Evolutionary conservation across 1,140 invertebrate genomes (phyloP), one percentile per base, ranked within the genome.

Genomic region (Hyphantria cunea): DNA sequence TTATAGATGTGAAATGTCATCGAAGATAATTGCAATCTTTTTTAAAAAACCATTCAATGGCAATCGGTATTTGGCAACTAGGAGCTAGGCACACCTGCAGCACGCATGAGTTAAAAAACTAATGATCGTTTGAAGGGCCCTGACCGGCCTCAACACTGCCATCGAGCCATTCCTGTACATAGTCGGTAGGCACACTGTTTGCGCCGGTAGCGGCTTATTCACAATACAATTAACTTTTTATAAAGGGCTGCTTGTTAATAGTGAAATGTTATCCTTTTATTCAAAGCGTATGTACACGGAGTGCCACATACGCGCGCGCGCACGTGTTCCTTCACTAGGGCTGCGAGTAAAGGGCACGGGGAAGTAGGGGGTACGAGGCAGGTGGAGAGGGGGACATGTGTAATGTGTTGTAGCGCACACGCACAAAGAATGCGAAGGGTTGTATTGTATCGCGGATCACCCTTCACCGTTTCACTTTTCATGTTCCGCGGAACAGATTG

Each of bases 401-500:
- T 5, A 25, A 5, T 25, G 17, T 25, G 17, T 5, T 25, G 17
- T 25, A 25, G 63, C 65, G 69, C 71, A 71, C 64, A 68, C 75
- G 72, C 70, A 70, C 55, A 56, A 59, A 61, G 63, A 62, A 60
- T 71, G 63, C 69, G 68, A 68, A 68, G 61, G 70, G 31, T 37
- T 44, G 41, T 54, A 59, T 72, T 69, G 72, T 63, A 59, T 52
- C 60, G 70, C 66, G 68, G 25, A 54, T 60, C 69, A 69, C 73
- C 64, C 66, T 75, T 68, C 68, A 60, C 68, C 55, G 61, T 65
- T 72, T 69, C 62, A 65, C 62, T 70, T 72, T 73, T 67, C 60
- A 70, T 64, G 47, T 70, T 59, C 60, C 76, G 70, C 56, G 56
- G 62, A 56, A 79, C 70, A 72, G 64, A 77, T 74, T 72, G 71